These are phyloP conservation scores for Sebastes itinus DNA, from an alignment of 2,797 vertebrate genomes.

Conservation along the genomic window DNA sequence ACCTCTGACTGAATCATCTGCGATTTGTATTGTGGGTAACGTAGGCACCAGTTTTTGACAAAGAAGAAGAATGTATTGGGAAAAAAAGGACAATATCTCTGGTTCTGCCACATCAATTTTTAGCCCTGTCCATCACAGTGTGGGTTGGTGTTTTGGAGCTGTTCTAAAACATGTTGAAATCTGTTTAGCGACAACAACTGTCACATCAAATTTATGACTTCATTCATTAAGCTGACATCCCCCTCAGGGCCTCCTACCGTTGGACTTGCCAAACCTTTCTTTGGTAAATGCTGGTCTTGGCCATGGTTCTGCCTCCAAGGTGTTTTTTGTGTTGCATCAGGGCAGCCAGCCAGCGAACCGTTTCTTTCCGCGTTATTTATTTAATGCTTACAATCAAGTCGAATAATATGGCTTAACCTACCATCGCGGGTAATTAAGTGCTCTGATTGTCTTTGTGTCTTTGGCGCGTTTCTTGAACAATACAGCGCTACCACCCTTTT, in stretches of 20 bases:
- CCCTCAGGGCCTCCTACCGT: neutral
- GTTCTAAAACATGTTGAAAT: constrained; percentile 2
- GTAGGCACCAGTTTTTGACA: neutral
- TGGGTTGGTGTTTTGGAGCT: neutral
- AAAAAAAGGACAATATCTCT: neutral
- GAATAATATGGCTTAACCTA: constrained; percentile 55
- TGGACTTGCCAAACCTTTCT: constrained; percentile 22
- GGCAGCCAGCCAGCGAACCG: constrained; percentile 37
- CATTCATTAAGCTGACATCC: constrained; percentile 23
- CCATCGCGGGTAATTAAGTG: constrained; percentile 67
- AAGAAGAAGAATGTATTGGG: neutral
- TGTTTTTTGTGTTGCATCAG: constrained; percentile 30
- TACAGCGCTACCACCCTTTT: constrained; percentile 3
- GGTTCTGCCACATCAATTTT: neutral
- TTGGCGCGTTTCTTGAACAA: constrained; percentile 53
- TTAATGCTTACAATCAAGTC: constrained; percentile 23
- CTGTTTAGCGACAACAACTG: constrained; percentile 9
- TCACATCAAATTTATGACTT: constrained; percentile 16
- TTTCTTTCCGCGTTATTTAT: constrained; percentile 30
- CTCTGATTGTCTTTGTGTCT: constrained; percentile 63
- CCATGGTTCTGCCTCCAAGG: constrained; percentile 16
- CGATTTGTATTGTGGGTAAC: neutral
- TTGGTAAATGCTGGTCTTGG: neutral
- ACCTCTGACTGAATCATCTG: neutral
- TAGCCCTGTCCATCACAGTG: neutral